Evolutionary conservation across 2,888 invertebrate genomes (phyloP), one percentile per base, ranked within the genome.

Genomic region (Crioceris asparagi): DNA sequence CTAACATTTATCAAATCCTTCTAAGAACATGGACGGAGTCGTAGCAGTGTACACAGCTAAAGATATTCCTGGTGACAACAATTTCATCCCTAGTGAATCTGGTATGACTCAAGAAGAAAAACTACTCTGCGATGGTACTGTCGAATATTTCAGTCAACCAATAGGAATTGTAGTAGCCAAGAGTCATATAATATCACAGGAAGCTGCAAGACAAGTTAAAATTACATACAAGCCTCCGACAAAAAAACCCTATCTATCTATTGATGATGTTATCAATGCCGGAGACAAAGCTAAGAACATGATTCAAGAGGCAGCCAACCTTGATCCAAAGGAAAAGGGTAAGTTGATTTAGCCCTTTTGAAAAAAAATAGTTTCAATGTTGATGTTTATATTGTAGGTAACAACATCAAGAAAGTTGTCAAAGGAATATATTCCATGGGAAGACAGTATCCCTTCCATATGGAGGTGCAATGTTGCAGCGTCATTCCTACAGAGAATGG

Each of bases 401-500:
- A 27, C 7, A 52, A 60, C 44, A 59, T 70, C 1, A 62, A 65
- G 19, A 67, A 65, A 39, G 64, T 71, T 0, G 58, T 79, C 4
- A 73, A 70, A 38, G 82, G 80, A 0, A 61, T 56, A 14, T 67
- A 72, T 29, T 62, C 67, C 30, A 61, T 72, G 10, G 77, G 75
- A 0, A 57, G 68, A 0, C 86, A 86, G 54, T 84, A 82, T 57
- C 85, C 85, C 60, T 83, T 72, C 49, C 75, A 78, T 1, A 82
- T 86, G 83, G 85, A 86, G 58, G 72, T 78, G 0, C 80, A 81
- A 45, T 67, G 69, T 23, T 77, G 77, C 43, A 61, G 76, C 2
- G 70, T 72, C 8, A 60, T 71, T 17, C 83, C 83, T 0, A 67
- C 65, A 19, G 83, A 83, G 47, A 77, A 79, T 50, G 78, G 77